Evolutionary conservation across 2,888 invertebrate species (phyloP), one percentile per base, ranked within the genome.

Genomic region (Reticulitermes lucifugus): DNA sequence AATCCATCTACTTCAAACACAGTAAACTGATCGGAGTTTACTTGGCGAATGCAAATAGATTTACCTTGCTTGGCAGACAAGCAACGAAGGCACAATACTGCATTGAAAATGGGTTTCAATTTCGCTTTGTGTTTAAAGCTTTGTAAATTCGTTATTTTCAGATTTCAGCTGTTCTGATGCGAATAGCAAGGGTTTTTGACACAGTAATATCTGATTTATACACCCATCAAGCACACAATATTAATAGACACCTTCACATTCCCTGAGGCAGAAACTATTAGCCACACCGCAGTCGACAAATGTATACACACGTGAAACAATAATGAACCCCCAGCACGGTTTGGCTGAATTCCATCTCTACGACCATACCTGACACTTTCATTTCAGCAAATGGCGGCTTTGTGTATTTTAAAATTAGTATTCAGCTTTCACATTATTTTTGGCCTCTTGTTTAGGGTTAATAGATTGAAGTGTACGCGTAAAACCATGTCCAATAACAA

Each of bases 211-310:
- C 71, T 71, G 71, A 71, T 1, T 29, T 29, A 71, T n/a, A 4
- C 4, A 29, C 71, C 29, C 35, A 71, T 71, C 71, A 71, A 71
- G 71, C 35, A 14, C 14, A 29, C 71, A 60, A 60, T 60, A 60
- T 9, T 60, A 60, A 12, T 60, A 18, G 21, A 3, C 60, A 71
- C n/a, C 12, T 35, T 71, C 71, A 21, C 9, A 25, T 29, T 71
- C 71, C 71, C 71, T 25, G 25, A 71, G 71, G 35, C 10, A 21
- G 71, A 71, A 71, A 25, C 29, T 71, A 71, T 71, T 71, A 71
- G 71, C 71, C 46, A 46, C 46, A 46, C 0, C 46, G 46, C 12
- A 12, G 12, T 12, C 5, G 18, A 60, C 60, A 60, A 12, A 18
- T 60, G 60, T 60, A 60, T 21, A 60, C 14, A n/a, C 60, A 60